A percentile compares a stretch with the other conserved stretches of the same genome.
phyloP scores from a whole-genome alignment of 2,113 vertebrate genomes.

The Salvator merianae region DNA sequence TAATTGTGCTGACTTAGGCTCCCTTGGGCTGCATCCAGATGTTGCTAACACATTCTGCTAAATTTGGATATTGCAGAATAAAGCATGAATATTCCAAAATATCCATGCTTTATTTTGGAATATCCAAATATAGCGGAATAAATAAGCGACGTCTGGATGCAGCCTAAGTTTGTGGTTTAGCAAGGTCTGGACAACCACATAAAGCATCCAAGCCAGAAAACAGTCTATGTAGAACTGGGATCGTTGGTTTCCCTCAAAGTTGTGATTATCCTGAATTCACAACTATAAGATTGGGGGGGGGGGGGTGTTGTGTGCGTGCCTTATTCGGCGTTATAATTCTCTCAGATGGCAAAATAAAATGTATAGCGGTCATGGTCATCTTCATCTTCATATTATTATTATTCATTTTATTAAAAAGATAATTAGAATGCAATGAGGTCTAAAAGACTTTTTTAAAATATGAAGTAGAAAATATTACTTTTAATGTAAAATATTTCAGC shows the following conservation, averaged over 20 bases:
- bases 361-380: constrained; percentile 57
- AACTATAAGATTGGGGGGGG: constrained; percentile 36
- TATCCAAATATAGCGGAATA: too few species aligned
- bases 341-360: constrained; percentile 51
- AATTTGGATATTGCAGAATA: too few species aligned
- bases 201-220: too few species aligned
- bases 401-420: constrained; percentile 64
- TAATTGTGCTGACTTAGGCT: too few species aligned
- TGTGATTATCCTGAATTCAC: constrained; percentile 47
- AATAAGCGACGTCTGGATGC: too few species aligned
- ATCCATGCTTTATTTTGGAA: too few species aligned
- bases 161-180: too few species aligned
- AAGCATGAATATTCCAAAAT: too few species aligned
- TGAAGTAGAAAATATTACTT: constrained; percentile 50
- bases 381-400: constrained; percentile 58
- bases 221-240: background rate
- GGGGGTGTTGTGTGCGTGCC: constrained; percentile 27
- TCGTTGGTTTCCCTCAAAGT: background rate
- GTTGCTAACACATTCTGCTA: too few species aligned
- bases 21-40: too few species aligned
- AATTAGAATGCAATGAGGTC: constrained; percentile 56
- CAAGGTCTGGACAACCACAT: too few species aligned
- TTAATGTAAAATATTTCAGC: background rate
- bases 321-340: constrained; percentile 47
- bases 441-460: constrained; percentile 62